Evolutionary conservation across 2,113 vertebrate species (phyloP).

Genomic region (Cyprinodon brontotheroides): DNA sequence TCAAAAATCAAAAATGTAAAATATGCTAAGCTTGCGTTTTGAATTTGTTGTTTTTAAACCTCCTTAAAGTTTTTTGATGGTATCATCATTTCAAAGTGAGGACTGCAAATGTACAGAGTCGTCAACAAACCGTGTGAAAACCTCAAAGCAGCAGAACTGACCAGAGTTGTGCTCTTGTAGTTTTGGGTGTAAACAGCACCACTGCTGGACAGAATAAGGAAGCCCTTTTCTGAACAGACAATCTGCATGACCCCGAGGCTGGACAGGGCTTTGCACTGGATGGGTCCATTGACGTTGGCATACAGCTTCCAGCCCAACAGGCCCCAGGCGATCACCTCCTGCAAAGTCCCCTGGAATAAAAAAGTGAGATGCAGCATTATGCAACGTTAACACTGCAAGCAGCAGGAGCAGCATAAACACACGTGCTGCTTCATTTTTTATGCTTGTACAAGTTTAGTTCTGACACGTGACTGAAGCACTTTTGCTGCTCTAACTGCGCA

Average conservation of each 20-base stretch:
- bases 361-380: background rate
- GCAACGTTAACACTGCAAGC: too few species aligned
- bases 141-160: conserved; percentile 52
- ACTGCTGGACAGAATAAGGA: conserved; percentile 89
- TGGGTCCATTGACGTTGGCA: conserved; percentile 91
- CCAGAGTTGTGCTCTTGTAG: conserved; percentile 94
- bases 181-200: conserved; percentile 93
- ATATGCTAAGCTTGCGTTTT: background rate
- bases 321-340: conserved; percentile 97
- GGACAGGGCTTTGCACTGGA: conserved; percentile 93
- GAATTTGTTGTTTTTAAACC: too few species aligned
- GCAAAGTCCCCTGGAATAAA: conserved; percentile 85
- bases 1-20: background rate
- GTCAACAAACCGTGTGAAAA: background rate
- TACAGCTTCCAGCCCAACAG: conserved; percentile 96
- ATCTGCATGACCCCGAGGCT: conserved; percentile 91
- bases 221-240: conserved; percentile 95
- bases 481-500: too few species aligned
- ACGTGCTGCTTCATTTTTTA: too few species aligned
- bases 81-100: too few species aligned
- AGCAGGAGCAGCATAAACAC: too few species aligned
- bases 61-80: too few species aligned
- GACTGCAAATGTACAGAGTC: too few species aligned
- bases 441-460: too few species aligned
- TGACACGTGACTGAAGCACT: too few species aligned